Evolutionary conservation across 2,113 vertebrate species (phyloP), one percentile per base, ranked within the genome.

Genomic region (Oplegnathus fasciatus): DNA sequence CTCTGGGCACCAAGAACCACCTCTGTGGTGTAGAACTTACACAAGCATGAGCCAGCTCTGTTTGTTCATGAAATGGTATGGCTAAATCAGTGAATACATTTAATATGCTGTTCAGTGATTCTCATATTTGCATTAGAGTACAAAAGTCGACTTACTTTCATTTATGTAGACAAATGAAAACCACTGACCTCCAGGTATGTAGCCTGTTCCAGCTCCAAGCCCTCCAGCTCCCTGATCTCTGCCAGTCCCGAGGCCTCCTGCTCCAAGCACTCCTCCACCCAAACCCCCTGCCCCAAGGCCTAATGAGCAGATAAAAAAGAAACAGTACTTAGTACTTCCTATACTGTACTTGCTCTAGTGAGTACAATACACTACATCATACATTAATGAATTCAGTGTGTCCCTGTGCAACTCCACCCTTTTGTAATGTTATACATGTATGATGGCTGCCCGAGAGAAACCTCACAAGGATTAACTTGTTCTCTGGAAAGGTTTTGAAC

Each of bases 181-280:
- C 28, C 44, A 80, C 84, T 86, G n/a, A 94, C 93, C 89, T 90
- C 86, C 91, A 61, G 89, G 88, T 67, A 40, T n/a, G 30, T 75
- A 75, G 37, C 88, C 76, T 65, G 81, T 71, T 77, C 84, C 88
- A 48, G 72, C 40, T 46, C 77, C 83, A 24, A 40, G 34, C 18
- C 84, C 84, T 60, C 84, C 70, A 44, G 80, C 78, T 79, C 84
- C 88, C 46, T 71, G 91, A 77, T 86, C 85, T 66, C 72, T 61
- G 30, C 80, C 81, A 30, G 90, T 30, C 24, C 90, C 90, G 6
- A 72, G 30, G 18, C 87, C 81, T 73, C 87, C 88, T 52, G 72
- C 52, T 62, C 91, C 91, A 44, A 73, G 54, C 5, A 5, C 37
- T 60, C 86, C 76, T 72, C 75, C 87, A 58, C 50, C 90, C 15